Evolutionary conservation across 1,140 invertebrate genomes (phyloP).

Genomic region (Dreissena rostriformis): DNA sequence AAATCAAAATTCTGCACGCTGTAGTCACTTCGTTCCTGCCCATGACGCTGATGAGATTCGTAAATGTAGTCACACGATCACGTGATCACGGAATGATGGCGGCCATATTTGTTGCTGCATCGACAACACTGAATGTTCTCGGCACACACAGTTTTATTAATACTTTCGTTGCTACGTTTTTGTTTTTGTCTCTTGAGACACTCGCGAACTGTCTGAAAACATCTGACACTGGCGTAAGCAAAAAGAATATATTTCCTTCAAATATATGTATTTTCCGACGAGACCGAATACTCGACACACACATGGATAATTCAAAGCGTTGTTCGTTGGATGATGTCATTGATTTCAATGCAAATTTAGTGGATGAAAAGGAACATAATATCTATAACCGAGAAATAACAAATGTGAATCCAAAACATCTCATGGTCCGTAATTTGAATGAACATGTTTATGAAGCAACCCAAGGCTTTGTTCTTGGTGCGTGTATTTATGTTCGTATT

Average conservation of each 20-base stretch:
- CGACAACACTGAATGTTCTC: constrained; percentile 68
- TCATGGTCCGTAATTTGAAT: neutral
- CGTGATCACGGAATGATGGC: constrained; percentile 65
- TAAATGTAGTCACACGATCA: constrained; percentile 48
- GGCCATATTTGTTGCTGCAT: constrained; percentile 68
- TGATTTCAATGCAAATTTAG: too few relatives aligned
- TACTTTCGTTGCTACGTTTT: constrained; percentile 72
- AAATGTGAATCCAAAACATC: neutral
- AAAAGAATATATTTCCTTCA: too few relatives aligned
- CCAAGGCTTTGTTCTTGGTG: constrained; percentile 57
- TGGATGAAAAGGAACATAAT: too few relatives aligned
- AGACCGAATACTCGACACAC: too few relatives aligned
- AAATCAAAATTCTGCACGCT: constrained; percentile 68
- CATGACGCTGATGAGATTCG: constrained; percentile 64
- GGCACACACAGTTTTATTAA: constrained; percentile 75
- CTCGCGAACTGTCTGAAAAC: constrained; percentile 27
- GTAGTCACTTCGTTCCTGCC: constrained; percentile 70
- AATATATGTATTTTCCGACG: too few relatives aligned
- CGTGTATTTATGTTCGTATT: constrained; percentile 67
- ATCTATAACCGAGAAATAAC: neutral
- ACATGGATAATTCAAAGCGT: too few relatives aligned
- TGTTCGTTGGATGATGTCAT: too few relatives aligned
- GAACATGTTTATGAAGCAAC: constrained; percentile 10
- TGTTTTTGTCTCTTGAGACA: constrained; percentile 62
- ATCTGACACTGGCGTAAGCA: too few relatives aligned